A percentile compares a stretch with the other conserved stretches of the same genome.
Evolutionary conservation across 2,888 invertebrate genomes (phyloP).

Genomic region (Drosophila anomalata): DNA sequence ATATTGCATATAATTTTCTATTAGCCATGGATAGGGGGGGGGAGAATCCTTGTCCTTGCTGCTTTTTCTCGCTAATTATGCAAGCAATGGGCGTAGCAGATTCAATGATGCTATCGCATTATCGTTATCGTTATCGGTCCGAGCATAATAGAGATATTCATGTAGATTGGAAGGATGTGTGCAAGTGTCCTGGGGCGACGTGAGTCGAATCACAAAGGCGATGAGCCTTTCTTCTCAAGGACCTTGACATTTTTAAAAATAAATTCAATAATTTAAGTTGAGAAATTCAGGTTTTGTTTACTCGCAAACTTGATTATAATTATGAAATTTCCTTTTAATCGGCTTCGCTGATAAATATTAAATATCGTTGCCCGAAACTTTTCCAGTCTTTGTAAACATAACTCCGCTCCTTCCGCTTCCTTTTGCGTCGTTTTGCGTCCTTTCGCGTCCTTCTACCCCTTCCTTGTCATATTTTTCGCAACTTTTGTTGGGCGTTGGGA

Average conservation of each 20-base stretch:
- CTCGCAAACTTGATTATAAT: conserved; percentile 4
- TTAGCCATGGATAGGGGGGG: conserved; percentile 5
- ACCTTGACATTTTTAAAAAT: neutral
- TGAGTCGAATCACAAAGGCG: conserved; percentile 5
- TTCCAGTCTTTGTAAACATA: conserved; percentile 18
- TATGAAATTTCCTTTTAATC: conserved; percentile 7
- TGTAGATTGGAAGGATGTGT: neutral
- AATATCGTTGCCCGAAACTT: conserved; percentile 18
- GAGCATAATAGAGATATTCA: conserved; percentile 11
- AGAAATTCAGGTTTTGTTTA: neutral
- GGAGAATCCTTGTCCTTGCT: neutral
- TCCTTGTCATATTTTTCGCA: conserved; percentile 7
- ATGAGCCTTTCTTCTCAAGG: neutral
- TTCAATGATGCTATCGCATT: conserved; percentile 24
- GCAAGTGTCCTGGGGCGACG: conserved; percentile 1
- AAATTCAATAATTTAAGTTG: neutral
- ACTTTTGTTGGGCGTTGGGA: conserved; percentile 9
- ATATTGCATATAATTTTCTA: conserved; percentile 53
- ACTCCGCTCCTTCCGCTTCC: neutral
- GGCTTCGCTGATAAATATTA: conserved; percentile 25
- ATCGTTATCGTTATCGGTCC: conserved; percentile 24
- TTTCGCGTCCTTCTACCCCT: neutral
- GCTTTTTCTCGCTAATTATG: conserved; percentile 22
- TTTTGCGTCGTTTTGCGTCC: neutral
- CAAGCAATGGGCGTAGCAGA: conserved; percentile 26